Conservation (phyloP, 2,888 invertebrate genomes). For the Plemyria rubiginata region DNA sequence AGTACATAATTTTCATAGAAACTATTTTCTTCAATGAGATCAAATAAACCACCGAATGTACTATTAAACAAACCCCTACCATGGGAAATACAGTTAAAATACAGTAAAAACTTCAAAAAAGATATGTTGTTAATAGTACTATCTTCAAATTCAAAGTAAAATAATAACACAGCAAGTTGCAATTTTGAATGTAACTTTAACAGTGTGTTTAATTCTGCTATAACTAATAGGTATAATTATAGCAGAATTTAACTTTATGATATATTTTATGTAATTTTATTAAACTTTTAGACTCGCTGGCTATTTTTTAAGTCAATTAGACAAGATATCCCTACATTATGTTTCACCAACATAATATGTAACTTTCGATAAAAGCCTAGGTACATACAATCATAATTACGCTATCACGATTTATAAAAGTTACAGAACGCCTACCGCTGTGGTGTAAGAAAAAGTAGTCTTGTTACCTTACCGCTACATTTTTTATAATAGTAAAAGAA, state of each 20-base stretch:
- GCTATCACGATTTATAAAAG: no score
- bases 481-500: not conserved
- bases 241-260: not conserved
- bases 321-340: no score
- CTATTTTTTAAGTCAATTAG: no score
- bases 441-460: no score
- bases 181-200: not conserved
- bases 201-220: no score
- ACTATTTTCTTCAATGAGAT: conserved; percentile 50
- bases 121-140: not conserved
- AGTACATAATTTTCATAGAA: conserved; percentile 28
- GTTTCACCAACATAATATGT: not conserved
- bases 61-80: conserved; percentile 1
- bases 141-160: not conserved
- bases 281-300: no score
- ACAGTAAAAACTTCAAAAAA: not conserved
- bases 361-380: no score
- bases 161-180: not conserved
- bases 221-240: no score
- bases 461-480: not conserved
- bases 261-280: not conserved
- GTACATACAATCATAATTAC: no score
- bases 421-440: no score
- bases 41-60: conserved; percentile 45
- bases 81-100: not conserved